These are phyloP conservation scores for Lasioglossum pauxillum DNA, from an alignment of 2,888 invertebrate genomes.

Conservation along the genomic window DNA sequence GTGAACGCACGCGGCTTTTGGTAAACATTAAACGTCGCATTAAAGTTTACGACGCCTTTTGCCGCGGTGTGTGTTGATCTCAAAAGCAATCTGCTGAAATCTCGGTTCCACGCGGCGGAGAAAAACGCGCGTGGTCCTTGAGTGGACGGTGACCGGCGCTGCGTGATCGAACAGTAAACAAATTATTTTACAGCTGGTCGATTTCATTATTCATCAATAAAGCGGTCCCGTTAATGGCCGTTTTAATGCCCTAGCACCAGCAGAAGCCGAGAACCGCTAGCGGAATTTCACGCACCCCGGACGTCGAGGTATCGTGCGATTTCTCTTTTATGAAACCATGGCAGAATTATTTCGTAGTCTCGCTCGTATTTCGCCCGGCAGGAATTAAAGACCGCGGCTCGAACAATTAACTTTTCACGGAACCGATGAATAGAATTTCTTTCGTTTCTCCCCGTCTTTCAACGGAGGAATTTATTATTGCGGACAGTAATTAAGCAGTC, in stretches of 20 bases:
- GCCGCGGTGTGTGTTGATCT: constrained; percentile 27
- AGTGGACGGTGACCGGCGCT: constrained; percentile 29
- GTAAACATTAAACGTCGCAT: constrained; percentile 15
- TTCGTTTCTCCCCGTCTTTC: background rate
- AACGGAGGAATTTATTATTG: background rate
- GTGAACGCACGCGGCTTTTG: background rate
- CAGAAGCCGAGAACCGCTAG: constrained; percentile 41
- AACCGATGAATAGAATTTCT: constrained; percentile 5
- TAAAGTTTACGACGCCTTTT: constrained; percentile 32
- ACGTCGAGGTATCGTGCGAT: constrained; percentile 18
- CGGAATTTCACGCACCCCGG: constrained; percentile 54
- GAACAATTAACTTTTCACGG: constrained; percentile 5
- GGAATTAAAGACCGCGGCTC: background rate
- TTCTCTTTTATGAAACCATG: background rate
- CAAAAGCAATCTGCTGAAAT: constrained; percentile 17
- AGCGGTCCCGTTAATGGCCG: constrained; percentile 69
- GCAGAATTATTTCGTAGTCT: background rate
- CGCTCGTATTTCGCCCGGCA: background rate
- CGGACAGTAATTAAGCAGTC: background rate
- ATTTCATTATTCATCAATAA: constrained; percentile 77
- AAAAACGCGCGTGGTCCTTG: constrained; percentile 35
- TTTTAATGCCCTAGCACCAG: constrained; percentile 55
- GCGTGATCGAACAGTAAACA: constrained; percentile 74
- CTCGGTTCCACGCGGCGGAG: constrained; percentile 2
- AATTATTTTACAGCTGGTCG: constrained; percentile 72